Base-by-base conservation (phyloP, 2,113 vertebrate species). In the Taurulus bubalis region DNA sequence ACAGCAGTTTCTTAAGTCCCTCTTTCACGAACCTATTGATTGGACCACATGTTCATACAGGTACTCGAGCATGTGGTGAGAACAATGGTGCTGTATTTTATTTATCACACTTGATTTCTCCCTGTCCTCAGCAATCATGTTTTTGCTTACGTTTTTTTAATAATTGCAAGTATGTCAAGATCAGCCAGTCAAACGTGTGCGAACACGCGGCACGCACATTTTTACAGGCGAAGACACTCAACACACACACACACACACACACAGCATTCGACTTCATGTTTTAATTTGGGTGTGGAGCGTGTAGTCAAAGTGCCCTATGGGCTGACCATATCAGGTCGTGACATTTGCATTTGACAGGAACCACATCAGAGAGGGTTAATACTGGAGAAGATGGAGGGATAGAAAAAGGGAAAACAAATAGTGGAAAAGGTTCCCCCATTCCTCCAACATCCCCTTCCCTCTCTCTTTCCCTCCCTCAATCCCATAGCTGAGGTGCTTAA, bases 301-400 rank as follows among this genome's bases (percentile, higher is more conserved):
- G 85, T 81, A 81, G 85, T 75, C 80, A 83, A 79, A 84, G 88
- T 90, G 88, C 94, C 94, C 91, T 89, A 86, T 93, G 90, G 95
- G 95, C 93, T 91, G 94, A 94, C 91, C 91, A 91, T 93, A 95
- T 94, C 70, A 79, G 96, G 95, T 96, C 93, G 91, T 94, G 95
- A 95, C 94, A 95, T 95, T 94, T 96, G 95, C 94, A 93, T 94
- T 88, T 86, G 90, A 94, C 92, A 91, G 95, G 90, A 93, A 95
- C 91, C 90, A 93, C 93, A 93, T 89, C 90, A 83, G 90, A 90
- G 87, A 91, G 87, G 96, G 95, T 95, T 97, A 96, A 96, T 95
- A 94, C 94, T 89, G 86, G 89, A 88, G 79, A 80, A 82, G 82
- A 89, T 82, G 86, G 87, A 92, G 80, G 80, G 88, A 92, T 75